Base-by-base conservation (phyloP, 2,888 invertebrate species). In the Spodoptera picta region DNA sequence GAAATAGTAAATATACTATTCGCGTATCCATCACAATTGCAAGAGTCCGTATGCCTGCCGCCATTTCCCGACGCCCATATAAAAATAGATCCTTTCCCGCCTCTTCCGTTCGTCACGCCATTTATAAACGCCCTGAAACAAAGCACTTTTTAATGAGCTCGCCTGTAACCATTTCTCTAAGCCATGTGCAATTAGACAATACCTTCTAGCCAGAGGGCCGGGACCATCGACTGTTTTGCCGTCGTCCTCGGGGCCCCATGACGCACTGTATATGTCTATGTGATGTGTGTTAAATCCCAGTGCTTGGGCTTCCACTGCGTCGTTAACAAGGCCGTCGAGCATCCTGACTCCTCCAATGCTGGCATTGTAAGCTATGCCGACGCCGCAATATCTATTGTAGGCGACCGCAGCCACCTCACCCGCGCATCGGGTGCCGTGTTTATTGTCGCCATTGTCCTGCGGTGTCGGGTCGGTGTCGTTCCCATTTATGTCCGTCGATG, bases 1-100 rank as follows among this genome's bases (percentile, higher is more conserved):
- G 99, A 99, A 77, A 99, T 95, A 3, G 99, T 99, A 92, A 99
- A 99, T 89, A 99, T 99, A 86, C 98, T 99, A 93, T 99, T 99
- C 46, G 99, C 99, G 92, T 99, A 99, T 54, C 99, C 99, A 91
- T 99, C 99, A 93, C 99, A 99, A 92, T 99, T 99, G 92, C 99
- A 99, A 6, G 98, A 99, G 90, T 99, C 99, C 1, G 97, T 97
- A 86, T 98, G 98, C 74, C 98, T 96, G 51, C 99, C 99, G 11
- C 99, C 99, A 88, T 99, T 99, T 57, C 99, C 99, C n/a, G 98
- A 98, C 2, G 99, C 99, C 99, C 99, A 99, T 60, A 99, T 98
- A 93, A 98, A 99, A 86, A 99, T 99, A 66, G 98, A 98, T 54
- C 99, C 99, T 90, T 98, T 98, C 43, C 99, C 98, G 79, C 97